Percentiles rank a stretch among this genome's conserved stretches.
Evolutionary conservation across 2,797 vertebrate species (phyloP).

Genomic region (Champsocephalus esox): DNA sequence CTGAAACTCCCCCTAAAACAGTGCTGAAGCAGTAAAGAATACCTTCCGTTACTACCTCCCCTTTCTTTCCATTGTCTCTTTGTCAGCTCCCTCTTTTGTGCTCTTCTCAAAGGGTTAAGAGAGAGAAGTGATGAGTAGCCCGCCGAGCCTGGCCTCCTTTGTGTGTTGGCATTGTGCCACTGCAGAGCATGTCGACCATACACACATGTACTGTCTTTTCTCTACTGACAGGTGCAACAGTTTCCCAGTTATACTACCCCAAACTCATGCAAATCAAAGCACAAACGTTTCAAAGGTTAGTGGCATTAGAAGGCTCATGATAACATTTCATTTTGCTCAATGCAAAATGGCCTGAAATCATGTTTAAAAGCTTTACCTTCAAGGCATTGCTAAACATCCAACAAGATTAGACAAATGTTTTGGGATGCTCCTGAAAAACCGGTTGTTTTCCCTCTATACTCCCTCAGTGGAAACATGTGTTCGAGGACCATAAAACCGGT

Average conservation of each 20-base stretch:
- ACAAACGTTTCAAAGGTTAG: conserved; percentile 34
- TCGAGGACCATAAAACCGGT: conserved; percentile 63
- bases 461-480: conserved; percentile 74
- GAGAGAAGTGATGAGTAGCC: conserved; percentile 77
- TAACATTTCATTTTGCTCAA: conserved; percentile 14
- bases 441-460: conserved; percentile 45
- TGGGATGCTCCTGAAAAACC: conserved; percentile 31
- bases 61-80: conserved; percentile 64
- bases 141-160: conserved; percentile 68
- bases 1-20: conserved; percentile 34
- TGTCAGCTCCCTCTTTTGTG: conserved; percentile 73
- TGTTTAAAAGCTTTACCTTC: conserved; percentile 15
- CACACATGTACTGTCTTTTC: conserved; percentile 70
- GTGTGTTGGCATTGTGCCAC: conserved; percentile 74
- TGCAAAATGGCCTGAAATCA: conserved; percentile 10
- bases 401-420: conserved; percentile 32
- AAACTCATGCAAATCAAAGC: conserved; percentile 56
- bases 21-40: conserved; percentile 30
- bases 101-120: conserved; percentile 78
- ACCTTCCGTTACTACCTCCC: conserved; percentile 38
- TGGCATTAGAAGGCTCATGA: conserved; percentile 16
- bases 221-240: conserved; percentile 53
- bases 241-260: conserved; percentile 48
- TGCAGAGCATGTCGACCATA: conserved; percentile 69
- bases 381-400: not conserved